phyloP scores from a whole-genome alignment of 64 coral and sea anemone species.

The Montipora efflorescens region DNA sequence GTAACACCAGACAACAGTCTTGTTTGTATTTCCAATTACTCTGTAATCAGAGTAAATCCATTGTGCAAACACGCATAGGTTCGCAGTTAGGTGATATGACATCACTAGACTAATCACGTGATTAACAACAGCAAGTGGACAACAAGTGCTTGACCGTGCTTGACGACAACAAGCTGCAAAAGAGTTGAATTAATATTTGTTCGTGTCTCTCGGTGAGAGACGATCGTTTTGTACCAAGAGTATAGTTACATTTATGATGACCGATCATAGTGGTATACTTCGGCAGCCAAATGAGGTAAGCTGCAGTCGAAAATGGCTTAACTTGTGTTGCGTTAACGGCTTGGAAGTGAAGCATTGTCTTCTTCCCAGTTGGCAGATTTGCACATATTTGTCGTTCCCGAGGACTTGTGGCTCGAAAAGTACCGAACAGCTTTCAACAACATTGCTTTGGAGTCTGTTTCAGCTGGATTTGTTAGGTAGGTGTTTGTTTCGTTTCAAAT shows the following conservation, averaged over 20 bases:
- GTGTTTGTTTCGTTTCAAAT: not conserved
- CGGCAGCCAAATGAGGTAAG: slow-evolving; percentile 65
- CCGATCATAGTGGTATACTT: slow-evolving; percentile 57
- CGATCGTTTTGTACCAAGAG: not conserved
- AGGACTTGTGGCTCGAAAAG: slow-evolving; percentile 91
- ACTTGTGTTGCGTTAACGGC: not conserved
- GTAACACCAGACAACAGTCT: no score
- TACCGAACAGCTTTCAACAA: slow-evolving; percentile 96
- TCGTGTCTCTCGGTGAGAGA: not conserved
- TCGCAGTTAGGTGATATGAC: slow-evolving; percentile 40
- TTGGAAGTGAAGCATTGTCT: not conserved
- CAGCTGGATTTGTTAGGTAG: slow-evolving; percentile 95
- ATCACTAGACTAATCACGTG: slow-evolving; percentile 83
- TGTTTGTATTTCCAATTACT: no score
- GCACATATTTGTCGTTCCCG: slow-evolving; percentile 93
- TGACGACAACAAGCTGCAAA: slow-evolving; percentile 40
- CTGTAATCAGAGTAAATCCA: not conserved
- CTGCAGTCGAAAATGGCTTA: not conserved
- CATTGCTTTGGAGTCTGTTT: slow-evolving; percentile 91
- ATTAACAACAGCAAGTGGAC: slow-evolving; percentile 80
- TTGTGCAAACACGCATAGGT: not conserved
- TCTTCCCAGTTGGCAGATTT: slow-evolving; percentile 86
- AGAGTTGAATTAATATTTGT: slow-evolving; percentile 26
- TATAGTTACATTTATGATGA: slow-evolving; percentile 57
- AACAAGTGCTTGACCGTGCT: slow-evolving; percentile 70